Percentiles rank a stretch among this genome's conserved stretches.
These are phyloP conservation scores for Zaprionus davidi DNA, from an alignment of 1,140 invertebrate species.

Conservation along the genomic window DNA sequence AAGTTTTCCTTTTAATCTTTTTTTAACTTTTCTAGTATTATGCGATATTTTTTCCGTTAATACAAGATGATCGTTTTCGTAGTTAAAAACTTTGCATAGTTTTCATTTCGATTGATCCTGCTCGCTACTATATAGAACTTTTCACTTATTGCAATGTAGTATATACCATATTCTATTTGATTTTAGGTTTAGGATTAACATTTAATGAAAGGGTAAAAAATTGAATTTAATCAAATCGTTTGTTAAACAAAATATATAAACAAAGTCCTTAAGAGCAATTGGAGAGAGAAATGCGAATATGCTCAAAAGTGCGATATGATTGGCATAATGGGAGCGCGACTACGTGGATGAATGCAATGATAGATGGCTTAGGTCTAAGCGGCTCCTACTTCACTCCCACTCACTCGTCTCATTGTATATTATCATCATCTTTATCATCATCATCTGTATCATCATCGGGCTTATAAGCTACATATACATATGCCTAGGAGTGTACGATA, in stretches of 20 bases:
- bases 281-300: constrained; percentile 19
- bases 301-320: constrained; percentile 47
- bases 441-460: constrained; percentile 14
- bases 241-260: constrained; percentile 9
- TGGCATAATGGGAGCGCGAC: constrained; percentile 41
- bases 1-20: constrained; percentile 13
- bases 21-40: constrained; percentile 9
- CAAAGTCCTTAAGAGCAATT: constrained; percentile 24
- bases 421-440: constrained; percentile 6
- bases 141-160: constrained; percentile 24
- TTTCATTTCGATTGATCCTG: constrained; percentile 16
- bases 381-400: constrained; percentile 6
- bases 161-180: constrained; percentile 1
- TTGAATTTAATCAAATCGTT: constrained; percentile 25
- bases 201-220: constrained; percentile 20
- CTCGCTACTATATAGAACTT: constrained; percentile 23
- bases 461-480: constrained; percentile 38
- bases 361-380: constrained; percentile 36
- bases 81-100: constrained; percentile 12
- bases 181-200: constrained; percentile 12
- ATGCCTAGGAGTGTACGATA: constrained; percentile 9
- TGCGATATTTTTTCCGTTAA: background rate
- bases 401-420: constrained; percentile 20
- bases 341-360: constrained; percentile 27
- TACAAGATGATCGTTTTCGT: background rate